Evolutionary conservation across 1,140 invertebrate genomes (phyloP).

Genomic region (Argopecten irradians): DNA sequence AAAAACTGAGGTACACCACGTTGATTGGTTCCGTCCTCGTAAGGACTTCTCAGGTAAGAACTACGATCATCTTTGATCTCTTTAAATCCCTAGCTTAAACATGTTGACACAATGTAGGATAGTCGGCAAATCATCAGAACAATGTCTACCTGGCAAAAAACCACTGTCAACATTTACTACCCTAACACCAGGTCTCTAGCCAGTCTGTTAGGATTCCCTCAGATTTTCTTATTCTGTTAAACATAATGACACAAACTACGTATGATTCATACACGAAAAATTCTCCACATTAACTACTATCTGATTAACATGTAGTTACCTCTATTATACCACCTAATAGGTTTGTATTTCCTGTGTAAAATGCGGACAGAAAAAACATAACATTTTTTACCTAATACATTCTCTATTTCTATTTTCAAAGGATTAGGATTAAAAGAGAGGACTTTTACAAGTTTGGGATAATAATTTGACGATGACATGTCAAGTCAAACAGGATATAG

Average conservation of each 20-base stretch:
- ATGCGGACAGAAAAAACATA: not conserved
- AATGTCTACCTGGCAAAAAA: not conserved
- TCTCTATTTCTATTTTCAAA: not conserved
- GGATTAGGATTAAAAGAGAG: not conserved
- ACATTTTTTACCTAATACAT: not conserved
- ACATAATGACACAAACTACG: not conserved
- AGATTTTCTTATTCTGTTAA: not conserved
- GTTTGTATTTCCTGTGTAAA: conserved; percentile 2
- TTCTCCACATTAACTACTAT: not conserved
- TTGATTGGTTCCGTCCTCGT: not conserved
- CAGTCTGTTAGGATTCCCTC: not conserved
- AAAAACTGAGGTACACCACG: not conserved
- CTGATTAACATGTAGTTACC: not conserved
- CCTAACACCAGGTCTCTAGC: not conserved
- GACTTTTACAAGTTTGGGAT: not conserved
- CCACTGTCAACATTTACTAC: not conserved
- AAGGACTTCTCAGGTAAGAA: not conserved
- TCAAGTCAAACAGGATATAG: not conserved
- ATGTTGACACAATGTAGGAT: not conserved
- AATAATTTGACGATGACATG: not conserved
- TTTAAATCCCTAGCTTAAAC: not conserved
- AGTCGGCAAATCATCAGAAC: not conserved
- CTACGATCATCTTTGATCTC: not conserved
- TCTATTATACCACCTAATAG: not conserved
- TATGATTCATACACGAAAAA: not conserved